phyloP scores from a whole-genome alignment of 2,888 invertebrate species.

The Scaptomyza cyrtandrae region DNA sequence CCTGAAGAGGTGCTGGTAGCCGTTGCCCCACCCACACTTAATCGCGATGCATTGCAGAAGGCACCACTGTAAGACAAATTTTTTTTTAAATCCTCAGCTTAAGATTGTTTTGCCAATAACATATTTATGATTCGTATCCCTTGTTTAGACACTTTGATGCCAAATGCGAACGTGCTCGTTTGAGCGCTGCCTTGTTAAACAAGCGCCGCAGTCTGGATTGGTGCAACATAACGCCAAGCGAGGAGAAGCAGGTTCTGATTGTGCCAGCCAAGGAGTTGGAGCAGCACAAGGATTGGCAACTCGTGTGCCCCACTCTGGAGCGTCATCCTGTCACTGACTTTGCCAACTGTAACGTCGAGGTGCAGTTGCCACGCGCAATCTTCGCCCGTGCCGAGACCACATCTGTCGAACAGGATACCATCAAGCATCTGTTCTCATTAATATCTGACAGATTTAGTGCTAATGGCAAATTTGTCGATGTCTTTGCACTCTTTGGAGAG shows the following conservation, averaged over 20 bases:
- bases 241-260: slow-evolving; percentile 76
- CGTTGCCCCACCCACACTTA: slow-evolving; percentile 78
- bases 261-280: slow-evolving; percentile 79
- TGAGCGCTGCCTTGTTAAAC: slow-evolving; percentile 82
- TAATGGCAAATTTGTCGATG: slow-evolving; percentile 79
- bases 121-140: not conserved
- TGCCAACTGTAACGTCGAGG: slow-evolving; percentile 82
- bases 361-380: slow-evolving; percentile 79
- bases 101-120: too few species aligned
- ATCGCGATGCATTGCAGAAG: slow-evolving; percentile 72
- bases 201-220: slow-evolving; percentile 76
- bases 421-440: slow-evolving; percentile 81
- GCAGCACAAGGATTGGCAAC: slow-evolving; percentile 78
- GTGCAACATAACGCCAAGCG: slow-evolving; percentile 71
- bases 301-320: slow-evolving; percentile 82
- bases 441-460: slow-evolving; percentile 82
- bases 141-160: slow-evolving; percentile 78
- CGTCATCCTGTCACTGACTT: slow-evolving; percentile 81
- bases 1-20: slow-evolving; percentile 79
- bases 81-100: not conserved
- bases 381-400: slow-evolving; percentile 76
- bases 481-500: slow-evolving; percentile 83
- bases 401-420: slow-evolving; percentile 81
- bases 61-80: slow-evolving; percentile 77
- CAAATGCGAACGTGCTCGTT: slow-evolving; percentile 72